A percentile compares a stretch with the other conserved stretches of the same genome.
Evolutionary conservation across 2,797 vertebrate genomes (phyloP).

Genomic region (Carduelis carduelis): DNA sequence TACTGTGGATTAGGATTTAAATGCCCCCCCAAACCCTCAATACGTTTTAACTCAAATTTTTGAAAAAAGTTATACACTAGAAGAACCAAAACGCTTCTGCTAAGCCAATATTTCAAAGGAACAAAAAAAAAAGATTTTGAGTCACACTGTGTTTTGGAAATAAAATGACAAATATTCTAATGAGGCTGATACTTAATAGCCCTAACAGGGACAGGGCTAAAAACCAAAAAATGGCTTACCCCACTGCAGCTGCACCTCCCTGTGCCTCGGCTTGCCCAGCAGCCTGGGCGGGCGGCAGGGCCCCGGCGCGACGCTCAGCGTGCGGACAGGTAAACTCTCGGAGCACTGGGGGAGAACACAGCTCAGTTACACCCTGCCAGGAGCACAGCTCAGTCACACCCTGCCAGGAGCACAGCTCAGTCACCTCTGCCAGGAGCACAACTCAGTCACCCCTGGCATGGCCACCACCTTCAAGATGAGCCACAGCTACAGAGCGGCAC

Average conservation of each 20-base stretch:
- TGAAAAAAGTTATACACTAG: not conserved
- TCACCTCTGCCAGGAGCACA: not conserved
- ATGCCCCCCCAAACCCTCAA: not conserved
- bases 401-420: rapidly evolving
- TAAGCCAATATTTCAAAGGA: not conserved
- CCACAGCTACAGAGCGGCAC: not conserved
- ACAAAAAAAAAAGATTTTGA: not conserved
- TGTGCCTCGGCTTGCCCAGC: conserved; percentile 92
- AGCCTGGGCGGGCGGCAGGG: conserved; percentile 86
- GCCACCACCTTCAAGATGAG: not conserved
- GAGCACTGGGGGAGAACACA: conserved; percentile 81
- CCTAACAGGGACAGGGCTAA: not conserved
- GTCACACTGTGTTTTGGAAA: not conserved
- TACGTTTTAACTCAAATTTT: not conserved
- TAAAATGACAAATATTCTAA: not conserved
- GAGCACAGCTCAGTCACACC: rapidly evolving
- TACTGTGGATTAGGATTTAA: not conserved
- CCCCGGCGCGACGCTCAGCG: conserved; percentile 89
- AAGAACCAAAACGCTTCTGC: not conserved
- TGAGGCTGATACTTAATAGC: not conserved
- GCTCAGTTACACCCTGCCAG: not conserved
- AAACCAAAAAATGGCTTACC: conserved; percentile 77
- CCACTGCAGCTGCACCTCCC: conserved; percentile 94
- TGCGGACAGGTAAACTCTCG: conserved; percentile 87
- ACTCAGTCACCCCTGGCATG: rapidly evolving